phyloP scores from a whole-genome alignment of 2,888 invertebrate species.

The Endotricha flammealis region DNA sequence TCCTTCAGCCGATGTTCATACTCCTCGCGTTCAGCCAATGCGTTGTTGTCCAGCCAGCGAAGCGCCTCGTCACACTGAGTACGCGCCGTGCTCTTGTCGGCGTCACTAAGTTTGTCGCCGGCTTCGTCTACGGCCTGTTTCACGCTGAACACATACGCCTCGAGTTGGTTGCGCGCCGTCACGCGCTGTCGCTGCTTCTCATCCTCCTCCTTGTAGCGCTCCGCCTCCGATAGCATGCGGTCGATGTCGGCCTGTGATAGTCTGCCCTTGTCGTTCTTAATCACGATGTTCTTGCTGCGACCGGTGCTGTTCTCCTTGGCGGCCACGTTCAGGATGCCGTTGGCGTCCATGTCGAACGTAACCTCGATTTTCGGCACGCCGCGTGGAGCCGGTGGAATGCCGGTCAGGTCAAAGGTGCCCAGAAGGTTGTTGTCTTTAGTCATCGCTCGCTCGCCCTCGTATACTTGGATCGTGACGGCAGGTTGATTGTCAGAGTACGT shows the following conservation, averaged over 20 bases:
- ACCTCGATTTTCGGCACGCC: constrained; percentile 84
- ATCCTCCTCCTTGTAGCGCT: constrained; percentile 85
- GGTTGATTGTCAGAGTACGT: constrained; percentile 90
- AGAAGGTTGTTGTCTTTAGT: constrained; percentile 87
- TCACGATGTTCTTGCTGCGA: constrained; percentile 86
- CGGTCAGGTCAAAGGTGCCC: constrained; percentile 81
- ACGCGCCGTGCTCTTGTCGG: constrained; percentile 77
- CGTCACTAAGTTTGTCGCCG: constrained; percentile 76
- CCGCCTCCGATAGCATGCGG: constrained; percentile 86
- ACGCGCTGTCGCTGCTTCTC: constrained; percentile 83
- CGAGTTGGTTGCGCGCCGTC: constrained; percentile 84
- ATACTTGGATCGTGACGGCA: constrained; percentile 85
- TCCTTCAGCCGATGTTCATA: constrained; percentile 80
- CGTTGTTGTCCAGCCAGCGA: constrained; percentile 84
- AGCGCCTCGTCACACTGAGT: constrained; percentile 79
- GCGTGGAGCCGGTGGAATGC: constrained; percentile 84
- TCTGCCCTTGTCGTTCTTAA: constrained; percentile 89
- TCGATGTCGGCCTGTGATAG: constrained; percentile 90
- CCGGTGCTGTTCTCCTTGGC: constrained; percentile 84
- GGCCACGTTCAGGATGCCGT: constrained; percentile 89
- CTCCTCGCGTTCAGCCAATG: constrained; percentile 81
- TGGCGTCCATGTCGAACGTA: constrained; percentile 87
- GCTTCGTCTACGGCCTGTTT: constrained; percentile 83
- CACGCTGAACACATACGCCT: constrained; percentile 83
- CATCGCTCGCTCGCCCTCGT: constrained; percentile 88